These are phyloP conservation scores for Gymnocheta viridis DNA, from an alignment of 2,888 invertebrate species.

Conservation along the genomic window DNA sequence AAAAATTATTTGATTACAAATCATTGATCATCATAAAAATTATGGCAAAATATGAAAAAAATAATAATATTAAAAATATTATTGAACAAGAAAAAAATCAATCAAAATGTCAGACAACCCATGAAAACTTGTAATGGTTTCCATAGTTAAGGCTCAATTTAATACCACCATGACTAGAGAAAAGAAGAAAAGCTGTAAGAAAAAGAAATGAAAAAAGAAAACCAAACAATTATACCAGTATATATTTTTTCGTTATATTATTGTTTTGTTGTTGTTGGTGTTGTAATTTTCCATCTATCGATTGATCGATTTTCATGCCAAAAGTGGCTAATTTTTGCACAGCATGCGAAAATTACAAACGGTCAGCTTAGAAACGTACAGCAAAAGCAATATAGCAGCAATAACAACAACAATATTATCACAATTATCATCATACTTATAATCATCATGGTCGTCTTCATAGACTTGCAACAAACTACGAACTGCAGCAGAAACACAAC, in stretches of 20 bases:
- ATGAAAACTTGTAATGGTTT: constrained; percentile 54
- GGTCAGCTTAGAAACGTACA: constrained; percentile 37
- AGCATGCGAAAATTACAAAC: constrained; percentile 69
- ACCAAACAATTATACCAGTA: constrained; percentile 36
- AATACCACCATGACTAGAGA: constrained; percentile 35
- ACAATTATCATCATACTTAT: constrained; percentile 13
- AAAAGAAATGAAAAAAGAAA: constrained; percentile 38
- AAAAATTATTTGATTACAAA: constrained; percentile 19
- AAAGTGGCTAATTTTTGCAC: constrained; percentile 70
- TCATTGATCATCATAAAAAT: neutral
- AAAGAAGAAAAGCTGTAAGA: neutral
- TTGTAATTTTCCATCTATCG: constrained; percentile 23
- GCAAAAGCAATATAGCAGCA: constrained; percentile 1
- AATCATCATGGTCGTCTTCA: constrained; percentile 14
- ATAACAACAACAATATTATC: constrained; percentile 38
- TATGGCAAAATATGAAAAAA: neutral
- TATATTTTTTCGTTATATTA: constrained; percentile 25
- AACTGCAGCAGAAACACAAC: constrained; percentile 25
- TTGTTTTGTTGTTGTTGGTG: neutral
- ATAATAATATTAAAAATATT: neutral
- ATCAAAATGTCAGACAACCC: constrained; percentile 60
- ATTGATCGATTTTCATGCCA: constrained; percentile 70
- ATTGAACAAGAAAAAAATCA: constrained; percentile 53
- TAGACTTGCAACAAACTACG: neutral
- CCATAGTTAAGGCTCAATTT: constrained; percentile 37